Evolutionary conservation across 1,140 invertebrate species (phyloP).

Genomic region (Rhyacophila brunnea): DNA sequence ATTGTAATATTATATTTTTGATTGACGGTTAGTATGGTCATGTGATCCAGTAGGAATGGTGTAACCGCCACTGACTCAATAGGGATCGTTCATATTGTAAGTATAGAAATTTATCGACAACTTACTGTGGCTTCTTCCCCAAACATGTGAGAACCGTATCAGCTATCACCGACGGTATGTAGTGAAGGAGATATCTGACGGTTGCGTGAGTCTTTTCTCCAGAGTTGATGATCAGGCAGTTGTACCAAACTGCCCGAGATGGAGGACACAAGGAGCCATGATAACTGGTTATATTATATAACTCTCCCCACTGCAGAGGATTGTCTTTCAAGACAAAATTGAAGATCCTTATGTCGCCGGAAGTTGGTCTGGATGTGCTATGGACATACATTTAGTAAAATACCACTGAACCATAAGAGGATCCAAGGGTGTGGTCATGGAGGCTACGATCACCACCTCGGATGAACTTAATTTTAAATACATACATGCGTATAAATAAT

Average conservation of each 20-base stretch:
- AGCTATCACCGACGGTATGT: constrained; percentile 54
- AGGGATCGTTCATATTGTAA: too few species aligned
- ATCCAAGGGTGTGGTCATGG: too few species aligned
- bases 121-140: constrained; percentile 54
- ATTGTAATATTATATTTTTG: too few species aligned
- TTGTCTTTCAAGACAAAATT: constrained; percentile 50
- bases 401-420: too few species aligned
- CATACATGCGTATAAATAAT: too few species aligned
- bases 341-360: constrained; percentile 44
- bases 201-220: constrained; percentile 49
- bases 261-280: constrained; percentile 47
- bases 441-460: too few species aligned
- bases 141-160: constrained; percentile 47
- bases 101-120: too few species aligned
- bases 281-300: constrained; percentile 44
- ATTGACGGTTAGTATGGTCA: too few species aligned
- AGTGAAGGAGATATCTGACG: constrained; percentile 52
- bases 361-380: not conserved
- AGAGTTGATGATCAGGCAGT: constrained; percentile 55
- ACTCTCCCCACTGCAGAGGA: constrained; percentile 46
- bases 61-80: too few species aligned
- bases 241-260: constrained; percentile 55
- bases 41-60: too few species aligned
- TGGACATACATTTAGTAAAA: too few species aligned
- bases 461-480: too few species aligned